A percentile compares a stretch with the other conserved stretches of the same genome.
These are phyloP conservation scores for Chionodraco myersi DNA, from an alignment of 2,113 vertebrate species.

Conservation along the genomic window DNA sequence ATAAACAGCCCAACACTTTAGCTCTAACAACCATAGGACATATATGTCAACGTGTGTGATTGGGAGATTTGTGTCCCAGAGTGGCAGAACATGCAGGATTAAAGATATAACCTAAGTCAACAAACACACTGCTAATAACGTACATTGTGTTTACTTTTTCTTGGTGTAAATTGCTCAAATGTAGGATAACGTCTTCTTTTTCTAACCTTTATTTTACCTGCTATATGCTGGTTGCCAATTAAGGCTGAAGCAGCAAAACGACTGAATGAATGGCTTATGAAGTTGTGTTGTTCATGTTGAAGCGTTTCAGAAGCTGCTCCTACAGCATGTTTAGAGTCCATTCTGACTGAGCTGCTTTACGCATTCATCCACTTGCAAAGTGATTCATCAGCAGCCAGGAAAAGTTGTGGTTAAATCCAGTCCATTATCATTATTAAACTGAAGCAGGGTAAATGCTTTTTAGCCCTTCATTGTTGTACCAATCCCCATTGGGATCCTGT, in stretches of 20 bases:
- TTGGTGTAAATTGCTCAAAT: background rate
- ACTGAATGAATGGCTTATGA: background rate
- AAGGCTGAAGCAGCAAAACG: background rate
- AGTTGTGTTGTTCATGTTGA: background rate
- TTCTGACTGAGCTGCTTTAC: slow-evolving; percentile 22
- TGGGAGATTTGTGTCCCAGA: background rate
- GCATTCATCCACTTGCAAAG: slow-evolving; percentile 27
- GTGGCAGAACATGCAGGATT: background rate
- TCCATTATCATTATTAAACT: slow-evolving; percentile 68
- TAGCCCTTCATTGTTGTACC: slow-evolving; percentile 20
- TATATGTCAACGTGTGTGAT: background rate
- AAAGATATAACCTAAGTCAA: background rate
- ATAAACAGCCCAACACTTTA: background rate
- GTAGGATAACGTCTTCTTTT: no score
- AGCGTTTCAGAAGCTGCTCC: slow-evolving; percentile 1
- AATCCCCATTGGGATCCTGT: slow-evolving; percentile 28
- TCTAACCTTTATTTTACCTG: background rate
- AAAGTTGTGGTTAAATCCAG: slow-evolving; percentile 43
- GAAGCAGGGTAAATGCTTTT: slow-evolving; percentile 19
- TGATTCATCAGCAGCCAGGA: slow-evolving; percentile 47
- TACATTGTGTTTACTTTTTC: background rate
- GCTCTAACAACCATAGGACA: no score
- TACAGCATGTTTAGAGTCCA: background rate
- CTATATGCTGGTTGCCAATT: background rate
- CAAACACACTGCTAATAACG: background rate